These are phyloP conservation scores for Melolontha melolontha DNA, from an alignment of 2,888 invertebrate genomes.

Conservation along the genomic window DNA sequence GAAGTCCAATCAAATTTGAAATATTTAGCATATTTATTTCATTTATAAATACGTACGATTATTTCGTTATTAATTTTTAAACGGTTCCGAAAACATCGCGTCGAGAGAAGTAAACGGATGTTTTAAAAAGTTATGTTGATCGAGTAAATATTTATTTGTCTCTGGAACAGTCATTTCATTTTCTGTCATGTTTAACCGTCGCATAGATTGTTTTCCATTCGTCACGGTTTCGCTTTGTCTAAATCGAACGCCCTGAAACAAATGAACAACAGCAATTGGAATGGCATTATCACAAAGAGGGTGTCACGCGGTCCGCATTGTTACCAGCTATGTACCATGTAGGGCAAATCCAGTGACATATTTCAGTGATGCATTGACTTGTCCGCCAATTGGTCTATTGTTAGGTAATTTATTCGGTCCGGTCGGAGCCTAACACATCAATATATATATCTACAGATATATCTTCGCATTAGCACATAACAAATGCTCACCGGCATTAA, in stretches of 20 bases:
- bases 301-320: slow-evolving; percentile 36
- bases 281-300: slow-evolving; percentile 20
- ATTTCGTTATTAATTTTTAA: too few species aligned
- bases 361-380: slow-evolving; percentile 47
- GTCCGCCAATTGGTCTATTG: slow-evolving; percentile 48
- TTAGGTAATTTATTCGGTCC: slow-evolving; percentile 48
- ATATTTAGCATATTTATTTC: too few species aligned
- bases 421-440: slow-evolving; percentile 42
- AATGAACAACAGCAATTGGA: slow-evolving; percentile 17
- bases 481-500: slow-evolving; percentile 5
- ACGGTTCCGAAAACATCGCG: too few species aligned
- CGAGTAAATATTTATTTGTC: too few species aligned
- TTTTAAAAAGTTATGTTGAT: too few species aligned
- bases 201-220: slow-evolving; percentile 31
- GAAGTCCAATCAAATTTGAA: too few species aligned
- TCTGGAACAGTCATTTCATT: background rate
- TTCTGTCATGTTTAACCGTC: background rate
- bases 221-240: slow-evolving; percentile 25
- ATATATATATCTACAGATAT: slow-evolving; percentile 25
- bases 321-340: background rate
- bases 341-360: slow-evolving; percentile 45
- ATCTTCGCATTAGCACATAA: slow-evolving; percentile 18
- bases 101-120: too few species aligned
- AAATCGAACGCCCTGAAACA: slow-evolving; percentile 16
- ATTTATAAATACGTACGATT: too few species aligned